Evolutionary conservation across 2,797 vertebrate genomes (phyloP).

Genomic region (Pantherophis vulpinus): DNA sequence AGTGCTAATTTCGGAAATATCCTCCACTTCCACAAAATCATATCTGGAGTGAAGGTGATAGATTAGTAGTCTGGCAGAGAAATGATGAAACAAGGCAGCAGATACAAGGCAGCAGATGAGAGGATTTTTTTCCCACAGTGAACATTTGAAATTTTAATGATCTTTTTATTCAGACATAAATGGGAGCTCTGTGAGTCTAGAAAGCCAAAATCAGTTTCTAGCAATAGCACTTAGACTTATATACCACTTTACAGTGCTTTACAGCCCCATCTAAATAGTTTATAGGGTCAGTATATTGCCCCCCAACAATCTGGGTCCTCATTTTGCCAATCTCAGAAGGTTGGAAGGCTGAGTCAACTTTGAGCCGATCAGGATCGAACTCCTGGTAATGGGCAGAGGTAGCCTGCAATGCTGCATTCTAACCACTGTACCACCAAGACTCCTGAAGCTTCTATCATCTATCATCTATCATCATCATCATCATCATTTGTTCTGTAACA

Average conservation of each 20-base stretch:
- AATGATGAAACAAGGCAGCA: neutral
- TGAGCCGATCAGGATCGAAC: neutral
- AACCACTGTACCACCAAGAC: neutral
- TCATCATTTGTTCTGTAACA: neutral
- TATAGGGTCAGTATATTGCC: neutral
- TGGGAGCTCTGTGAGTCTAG: neutral
- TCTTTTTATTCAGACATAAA: neutral
- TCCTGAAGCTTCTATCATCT: neutral
- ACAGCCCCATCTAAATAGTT: neutral
- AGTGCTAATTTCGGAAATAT: constrained; percentile 85
- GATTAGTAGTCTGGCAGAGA: constrained; percentile 17
- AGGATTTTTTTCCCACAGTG: neutral
- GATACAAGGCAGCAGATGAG: neutral
- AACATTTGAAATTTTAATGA: neutral
- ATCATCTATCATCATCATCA: rapidly evolving
- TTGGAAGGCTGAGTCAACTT: neutral
- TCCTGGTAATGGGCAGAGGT: neutral
- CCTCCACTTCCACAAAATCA: constrained; percentile 96
- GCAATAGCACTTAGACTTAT: neutral
- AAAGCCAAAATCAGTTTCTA: neutral
- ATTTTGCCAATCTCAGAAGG: neutral
- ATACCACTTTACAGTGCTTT: neutral
- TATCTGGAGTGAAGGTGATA: constrained; percentile 76
- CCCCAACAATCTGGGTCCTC: neutral
- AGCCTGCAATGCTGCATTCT: neutral